phyloP scores from a whole-genome alignment of 2,888 invertebrate genomes.

The Drosophila ustulata region DNA sequence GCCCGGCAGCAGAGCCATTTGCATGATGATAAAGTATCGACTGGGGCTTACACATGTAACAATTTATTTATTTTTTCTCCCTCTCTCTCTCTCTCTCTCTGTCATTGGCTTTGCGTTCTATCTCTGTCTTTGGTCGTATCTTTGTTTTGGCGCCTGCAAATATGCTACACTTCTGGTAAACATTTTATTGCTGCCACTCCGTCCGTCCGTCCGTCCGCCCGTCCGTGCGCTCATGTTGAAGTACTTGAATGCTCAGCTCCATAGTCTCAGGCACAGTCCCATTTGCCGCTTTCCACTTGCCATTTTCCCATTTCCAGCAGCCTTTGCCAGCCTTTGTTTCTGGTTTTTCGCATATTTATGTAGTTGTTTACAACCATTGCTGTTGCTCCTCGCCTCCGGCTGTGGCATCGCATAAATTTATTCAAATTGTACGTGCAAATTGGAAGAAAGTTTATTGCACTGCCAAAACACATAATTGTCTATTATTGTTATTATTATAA shows the following conservation, averaged over 20 bases:
- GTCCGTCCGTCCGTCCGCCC: background rate
- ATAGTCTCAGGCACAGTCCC: conserved; percentile 1
- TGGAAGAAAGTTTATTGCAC: conserved; percentile 58
- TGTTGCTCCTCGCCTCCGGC: conserved; percentile 36
- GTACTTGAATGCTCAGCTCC: conserved; percentile 10
- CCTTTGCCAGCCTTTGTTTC: conserved; percentile 2
- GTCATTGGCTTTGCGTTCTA: background rate
- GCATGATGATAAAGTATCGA: conserved; percentile 77
- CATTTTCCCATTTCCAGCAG: background rate
- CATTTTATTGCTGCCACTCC: conserved; percentile 53
- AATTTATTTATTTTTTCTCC: conserved; percentile 46
- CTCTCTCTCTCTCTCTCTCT: background rate
- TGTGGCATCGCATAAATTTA: conserved; percentile 64
- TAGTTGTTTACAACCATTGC: conserved; percentile 68
- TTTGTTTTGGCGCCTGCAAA: conserved; percentile 49
- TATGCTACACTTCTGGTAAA: conserved; percentile 54
- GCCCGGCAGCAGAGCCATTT: conserved; percentile 52
- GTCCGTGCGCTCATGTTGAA: background rate
- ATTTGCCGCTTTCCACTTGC: conserved; percentile 3
- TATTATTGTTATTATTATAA: conserved; percentile 37
- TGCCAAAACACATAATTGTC: conserved; percentile 27
- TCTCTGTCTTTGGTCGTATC: background rate
- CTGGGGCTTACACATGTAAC: conserved; percentile 66
- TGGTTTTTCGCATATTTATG: conserved; percentile 59
- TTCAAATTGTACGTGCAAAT: conserved; percentile 75